Conservation (phyloP, 2,888 invertebrate species). For the Gandaritis pyraliata region DNA sequence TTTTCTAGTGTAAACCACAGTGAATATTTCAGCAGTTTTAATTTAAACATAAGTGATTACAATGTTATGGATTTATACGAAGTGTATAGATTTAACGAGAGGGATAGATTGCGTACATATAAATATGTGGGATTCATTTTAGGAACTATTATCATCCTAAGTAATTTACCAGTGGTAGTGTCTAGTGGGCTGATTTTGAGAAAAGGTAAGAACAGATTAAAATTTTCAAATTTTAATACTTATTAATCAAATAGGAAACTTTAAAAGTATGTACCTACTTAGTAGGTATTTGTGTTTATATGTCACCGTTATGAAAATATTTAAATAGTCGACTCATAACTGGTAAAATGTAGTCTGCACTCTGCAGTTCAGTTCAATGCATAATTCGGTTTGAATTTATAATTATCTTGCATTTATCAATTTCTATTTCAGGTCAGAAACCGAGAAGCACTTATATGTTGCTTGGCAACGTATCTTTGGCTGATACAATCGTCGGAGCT, state of each 20-base stretch:
- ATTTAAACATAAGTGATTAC: conserved; percentile 55
- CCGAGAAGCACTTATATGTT: conserved; percentile 86
- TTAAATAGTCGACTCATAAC: no score
- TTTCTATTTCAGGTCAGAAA: conserved; percentile 79
- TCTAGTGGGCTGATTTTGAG: conserved; percentile 87
- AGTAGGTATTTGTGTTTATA: no score
- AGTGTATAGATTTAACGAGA: conserved; percentile 63
- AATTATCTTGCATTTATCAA: neutral
- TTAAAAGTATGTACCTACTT: neutral
- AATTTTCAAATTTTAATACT: neutral
- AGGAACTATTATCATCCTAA: conserved; percentile 81
- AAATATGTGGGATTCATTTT: conserved; percentile 83
- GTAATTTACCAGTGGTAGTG: conserved; percentile 86
- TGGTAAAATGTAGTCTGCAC: no score
- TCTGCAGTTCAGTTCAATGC: no score
- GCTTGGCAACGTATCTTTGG: conserved; percentile 87
- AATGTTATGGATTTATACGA: conserved; percentile 64
- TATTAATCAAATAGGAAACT: neutral
- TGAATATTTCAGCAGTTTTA: conserved; percentile 18
- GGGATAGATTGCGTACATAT: conserved; percentile 76
- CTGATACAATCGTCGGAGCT: conserved; percentile 86
- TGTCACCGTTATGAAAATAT: no score
- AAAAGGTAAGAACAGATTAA: conserved; percentile 74
- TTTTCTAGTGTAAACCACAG: conserved; percentile 48
- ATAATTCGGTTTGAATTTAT: no score